phyloP scores from a whole-genome alignment of 2,113 vertebrate genomes.

The Vulpes vulpes region DNA sequence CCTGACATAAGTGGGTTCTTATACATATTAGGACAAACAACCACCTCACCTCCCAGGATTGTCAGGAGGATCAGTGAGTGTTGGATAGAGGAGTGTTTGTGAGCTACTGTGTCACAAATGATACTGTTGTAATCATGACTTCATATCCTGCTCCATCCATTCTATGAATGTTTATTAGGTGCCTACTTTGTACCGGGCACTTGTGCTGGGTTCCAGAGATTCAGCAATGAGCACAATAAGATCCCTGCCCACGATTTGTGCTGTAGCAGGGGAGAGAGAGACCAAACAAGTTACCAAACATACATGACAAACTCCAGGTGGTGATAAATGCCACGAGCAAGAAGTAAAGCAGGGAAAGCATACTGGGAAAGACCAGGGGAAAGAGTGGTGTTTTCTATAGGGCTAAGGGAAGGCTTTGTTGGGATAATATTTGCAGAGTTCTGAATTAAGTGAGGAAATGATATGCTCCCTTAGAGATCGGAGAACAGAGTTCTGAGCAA shows the following conservation, averaged over 20 bases:
- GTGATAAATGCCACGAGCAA: not conserved
- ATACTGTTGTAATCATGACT: not conserved
- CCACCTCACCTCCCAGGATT: not conserved
- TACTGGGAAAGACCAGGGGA: not conserved
- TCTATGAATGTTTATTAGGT: not conserved
- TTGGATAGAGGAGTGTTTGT: not conserved
- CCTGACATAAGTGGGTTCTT: not conserved
- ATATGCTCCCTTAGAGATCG: not conserved
- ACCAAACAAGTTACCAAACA: not conserved
- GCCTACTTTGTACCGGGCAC: not conserved
- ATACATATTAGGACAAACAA: not conserved
- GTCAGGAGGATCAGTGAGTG: not conserved
- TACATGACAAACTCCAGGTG: not conserved
- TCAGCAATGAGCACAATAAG: slow-evolving; percentile 5
- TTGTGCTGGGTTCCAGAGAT: not conserved
- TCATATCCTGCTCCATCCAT: not conserved
- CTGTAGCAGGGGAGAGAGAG: not conserved
- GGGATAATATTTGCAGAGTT: not conserved
- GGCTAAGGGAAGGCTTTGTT: not conserved
- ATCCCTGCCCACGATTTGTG: not conserved
- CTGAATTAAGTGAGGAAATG: slow-evolving; percentile 24
- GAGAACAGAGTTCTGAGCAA: not conserved
- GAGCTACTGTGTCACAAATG: not conserved
- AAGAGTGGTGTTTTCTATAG: not conserved
- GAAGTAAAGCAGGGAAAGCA: not conserved